Percentiles rank a stretch among this genome's conserved stretches.
phyloP scores from a whole-genome alignment of 2,888 invertebrate genomes.

The Ornithoptera priamus region DNA sequence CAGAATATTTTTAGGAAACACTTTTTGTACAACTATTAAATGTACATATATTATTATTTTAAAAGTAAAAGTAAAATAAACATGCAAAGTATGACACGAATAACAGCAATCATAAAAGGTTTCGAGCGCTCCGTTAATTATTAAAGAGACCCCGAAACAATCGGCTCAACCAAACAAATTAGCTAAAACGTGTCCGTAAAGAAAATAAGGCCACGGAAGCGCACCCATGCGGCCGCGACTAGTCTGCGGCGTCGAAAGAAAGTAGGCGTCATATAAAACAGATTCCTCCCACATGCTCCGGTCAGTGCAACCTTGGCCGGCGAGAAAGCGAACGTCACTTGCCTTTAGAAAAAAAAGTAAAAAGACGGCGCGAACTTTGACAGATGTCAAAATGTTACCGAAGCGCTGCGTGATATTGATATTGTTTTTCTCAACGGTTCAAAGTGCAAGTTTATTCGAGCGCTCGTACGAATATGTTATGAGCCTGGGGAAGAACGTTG shows the following conservation, averaged over 20 bases:
- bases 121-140: neutral
- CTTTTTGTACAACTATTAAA: too few relatives aligned
- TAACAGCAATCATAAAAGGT: neutral
- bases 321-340: conserved; percentile 40
- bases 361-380: conserved; percentile 37
- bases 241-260: conserved; percentile 36
- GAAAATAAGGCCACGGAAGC: conserved; percentile 31
- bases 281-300: conserved; percentile 39
- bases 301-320: conserved; percentile 58
- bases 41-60: too few relatives aligned
- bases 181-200: conserved; percentile 28
- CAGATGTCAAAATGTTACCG: conserved; percentile 50
- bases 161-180: conserved; percentile 30
- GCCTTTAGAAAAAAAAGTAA: conserved; percentile 34
- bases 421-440: conserved; percentile 45
- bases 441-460: conserved; percentile 63
- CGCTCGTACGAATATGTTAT: conserved; percentile 66
- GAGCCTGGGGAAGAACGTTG: conserved; percentile 63
- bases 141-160: conserved; percentile 23
- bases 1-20: too few relatives aligned
- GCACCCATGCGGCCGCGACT: conserved; percentile 18
- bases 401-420: conserved; percentile 50
- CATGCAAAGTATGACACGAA: too few relatives aligned
- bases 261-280: conserved; percentile 49
- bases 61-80: too few relatives aligned